A percentile compares a stretch with the other conserved stretches of the same genome.
phyloP scores from a whole-genome alignment of 2,888 invertebrate genomes.

The Omphaloscelis lunosa region DNA sequence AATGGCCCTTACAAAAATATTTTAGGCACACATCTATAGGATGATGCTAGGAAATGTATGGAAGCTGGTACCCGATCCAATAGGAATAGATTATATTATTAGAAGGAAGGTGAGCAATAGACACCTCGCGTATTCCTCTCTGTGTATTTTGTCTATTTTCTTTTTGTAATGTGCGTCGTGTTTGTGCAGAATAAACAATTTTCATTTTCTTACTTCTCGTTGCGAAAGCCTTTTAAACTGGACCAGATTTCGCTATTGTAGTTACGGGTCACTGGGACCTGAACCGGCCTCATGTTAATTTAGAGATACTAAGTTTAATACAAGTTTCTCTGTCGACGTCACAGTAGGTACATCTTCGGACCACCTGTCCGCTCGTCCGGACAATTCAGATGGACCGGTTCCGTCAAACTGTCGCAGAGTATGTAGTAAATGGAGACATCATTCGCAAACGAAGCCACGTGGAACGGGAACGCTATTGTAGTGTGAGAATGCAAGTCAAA shows the following conservation, averaged over 20 bases:
- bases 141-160: too few relatives aligned
- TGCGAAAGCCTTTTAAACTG: neutral
- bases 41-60: too few relatives aligned
- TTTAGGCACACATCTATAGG: too few relatives aligned
- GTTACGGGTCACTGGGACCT: neutral
- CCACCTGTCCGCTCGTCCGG: constrained; percentile 58
- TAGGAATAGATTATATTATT: neutral
- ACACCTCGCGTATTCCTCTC: neutral
- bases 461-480: neutral
- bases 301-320: constrained; percentile 29
- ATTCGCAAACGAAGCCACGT: neutral
- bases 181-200: too few relatives aligned
- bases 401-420: constrained; percentile 25
- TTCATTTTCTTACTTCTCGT: too few relatives aligned
- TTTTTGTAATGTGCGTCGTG: too few relatives aligned
- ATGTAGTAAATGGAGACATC: constrained; percentile 31
- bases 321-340: constrained; percentile 47
- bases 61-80: too few relatives aligned
- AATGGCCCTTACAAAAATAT: too few relatives aligned
- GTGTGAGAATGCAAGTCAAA: neutral
- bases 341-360: constrained; percentile 45
- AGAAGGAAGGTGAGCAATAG: neutral
- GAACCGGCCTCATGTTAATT: constrained; percentile 26
- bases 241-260: neutral
- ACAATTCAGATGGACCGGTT: constrained; percentile 57